phyloP scores from a whole-genome alignment of 2,113 vertebrate species.

The Clinocottus analis region DNA sequence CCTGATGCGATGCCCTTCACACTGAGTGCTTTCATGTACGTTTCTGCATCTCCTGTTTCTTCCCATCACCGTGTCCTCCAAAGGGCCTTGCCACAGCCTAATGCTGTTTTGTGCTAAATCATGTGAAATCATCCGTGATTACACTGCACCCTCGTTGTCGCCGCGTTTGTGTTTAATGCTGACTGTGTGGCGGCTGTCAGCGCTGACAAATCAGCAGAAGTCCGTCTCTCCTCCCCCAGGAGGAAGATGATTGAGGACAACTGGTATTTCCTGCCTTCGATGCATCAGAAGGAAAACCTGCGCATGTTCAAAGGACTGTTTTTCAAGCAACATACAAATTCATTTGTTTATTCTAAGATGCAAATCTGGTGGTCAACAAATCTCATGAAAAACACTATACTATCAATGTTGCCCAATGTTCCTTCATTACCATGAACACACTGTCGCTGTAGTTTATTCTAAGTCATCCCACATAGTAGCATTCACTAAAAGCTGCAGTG shows the following conservation, averaged over 20 bases:
- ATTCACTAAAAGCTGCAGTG: neutral
- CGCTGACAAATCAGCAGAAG: conserved; percentile 25
- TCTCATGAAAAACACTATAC: neutral
- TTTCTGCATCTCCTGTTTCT: conserved; percentile 40
- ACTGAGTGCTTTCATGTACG: conserved; percentile 33
- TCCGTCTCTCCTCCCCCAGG: neutral
- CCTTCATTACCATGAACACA: neutral
- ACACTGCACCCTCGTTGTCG: neutral
- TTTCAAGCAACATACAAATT: neutral
- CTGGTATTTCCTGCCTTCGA: conserved; percentile 68
- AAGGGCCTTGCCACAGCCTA: neutral
- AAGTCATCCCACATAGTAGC: neutral
- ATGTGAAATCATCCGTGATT: conserved; percentile 29
- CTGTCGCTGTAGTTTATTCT: neutral
- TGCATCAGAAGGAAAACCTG: conserved; percentile 7
- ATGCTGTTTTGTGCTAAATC: conserved; percentile 31
- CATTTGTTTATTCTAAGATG: neutral
- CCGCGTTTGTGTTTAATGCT: conserved; percentile 21
- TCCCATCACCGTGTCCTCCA: conserved; percentile 6
- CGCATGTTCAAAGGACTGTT: neutral
- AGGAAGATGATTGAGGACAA: conserved; percentile 55
- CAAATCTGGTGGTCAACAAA: neutral
- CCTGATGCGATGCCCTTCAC: conserved; percentile 7
- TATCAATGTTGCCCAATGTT: neutral
- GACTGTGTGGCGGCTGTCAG: conserved; percentile 38